Conservation (phyloP, 2,888 invertebrate genomes). For the Dasypogon diadema region DNA sequence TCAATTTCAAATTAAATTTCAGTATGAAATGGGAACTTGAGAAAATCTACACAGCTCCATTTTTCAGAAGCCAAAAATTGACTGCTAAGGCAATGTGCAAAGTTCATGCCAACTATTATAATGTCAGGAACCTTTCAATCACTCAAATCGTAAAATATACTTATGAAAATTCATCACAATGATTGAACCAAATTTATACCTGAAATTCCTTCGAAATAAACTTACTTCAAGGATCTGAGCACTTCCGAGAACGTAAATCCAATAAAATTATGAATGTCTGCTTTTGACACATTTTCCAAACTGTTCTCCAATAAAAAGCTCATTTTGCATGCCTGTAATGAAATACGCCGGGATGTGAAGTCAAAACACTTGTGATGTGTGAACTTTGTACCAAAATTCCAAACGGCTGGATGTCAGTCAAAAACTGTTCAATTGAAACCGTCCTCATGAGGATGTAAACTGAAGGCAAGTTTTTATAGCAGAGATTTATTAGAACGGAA, state of each 20-base stretch:
- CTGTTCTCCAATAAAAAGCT: slow-evolving; percentile 54
- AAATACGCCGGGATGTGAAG: not conserved
- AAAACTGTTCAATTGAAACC: slow-evolving; percentile 34
- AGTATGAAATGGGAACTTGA: no score
- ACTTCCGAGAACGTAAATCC: slow-evolving; percentile 53
- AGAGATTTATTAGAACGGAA: slow-evolving; percentile 53
- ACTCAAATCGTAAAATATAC: no score
- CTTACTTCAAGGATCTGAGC: slow-evolving; percentile 43
- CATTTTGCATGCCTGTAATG: slow-evolving; percentile 55
- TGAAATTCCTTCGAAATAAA: not conserved
- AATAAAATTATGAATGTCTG: slow-evolving; percentile 54
- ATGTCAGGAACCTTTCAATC: no score
- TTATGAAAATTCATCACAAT: not conserved
- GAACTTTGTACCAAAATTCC: slow-evolving; percentile 40
- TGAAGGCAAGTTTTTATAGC: slow-evolving; percentile 55
- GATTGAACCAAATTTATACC: not conserved
- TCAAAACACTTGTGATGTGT: not conserved
- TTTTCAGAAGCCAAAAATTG: no score
- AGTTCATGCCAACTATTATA: no score
- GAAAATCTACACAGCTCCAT: no score
- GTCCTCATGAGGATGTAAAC: slow-evolving; percentile 37
- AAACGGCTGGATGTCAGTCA: slow-evolving; percentile 40
- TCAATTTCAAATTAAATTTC: no score
- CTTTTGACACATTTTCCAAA: slow-evolving; percentile 45
- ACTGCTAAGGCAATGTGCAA: no score